A percentile compares a stretch with the other conserved stretches of the same genome.
These are phyloP conservation scores for Orthosia gracilis DNA, from an alignment of 2,888 invertebrate species.

Conservation along the genomic window DNA sequence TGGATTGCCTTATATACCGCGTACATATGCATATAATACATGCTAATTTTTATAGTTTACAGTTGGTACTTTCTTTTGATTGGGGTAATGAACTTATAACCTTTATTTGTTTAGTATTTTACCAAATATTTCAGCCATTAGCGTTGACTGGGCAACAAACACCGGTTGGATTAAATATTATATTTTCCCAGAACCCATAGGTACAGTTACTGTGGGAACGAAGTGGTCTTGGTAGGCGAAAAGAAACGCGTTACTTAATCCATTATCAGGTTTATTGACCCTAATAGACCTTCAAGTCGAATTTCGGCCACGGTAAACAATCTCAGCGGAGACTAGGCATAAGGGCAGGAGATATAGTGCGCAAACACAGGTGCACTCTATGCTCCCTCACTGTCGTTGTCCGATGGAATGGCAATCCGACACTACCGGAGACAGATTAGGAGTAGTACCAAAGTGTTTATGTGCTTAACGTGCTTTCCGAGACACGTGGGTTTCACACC, in stretches of 20 bases:
- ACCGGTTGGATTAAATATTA: not conserved
- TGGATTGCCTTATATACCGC: not conserved
- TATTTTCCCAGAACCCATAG: not conserved
- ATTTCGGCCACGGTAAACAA: no score
- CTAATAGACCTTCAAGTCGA: no score
- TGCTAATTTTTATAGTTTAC: conserved; percentile 30
- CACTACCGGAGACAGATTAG: no score
- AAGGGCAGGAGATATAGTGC: no score
- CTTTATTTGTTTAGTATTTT: conserved; percentile 39
- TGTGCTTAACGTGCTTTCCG: no score
- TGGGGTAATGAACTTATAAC: conserved; percentile 48
- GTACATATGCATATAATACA: not conserved
- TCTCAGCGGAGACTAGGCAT: no score
- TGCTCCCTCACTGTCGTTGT: no score
- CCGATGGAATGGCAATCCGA: no score
- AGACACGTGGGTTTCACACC: no score
- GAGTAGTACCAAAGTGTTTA: no score
- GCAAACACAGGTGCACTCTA: no score
- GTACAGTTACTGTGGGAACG: no score
- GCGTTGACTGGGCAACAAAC: not conserved
- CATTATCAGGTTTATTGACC: not conserved
- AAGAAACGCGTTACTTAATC: not conserved
- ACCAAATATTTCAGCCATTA: conserved; percentile 25
- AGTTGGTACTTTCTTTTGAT: conserved; percentile 32
- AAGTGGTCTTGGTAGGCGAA: not conserved